Base-by-base conservation (phyloP, 1,140 invertebrate species). In the Drosophila tristis region DNA sequence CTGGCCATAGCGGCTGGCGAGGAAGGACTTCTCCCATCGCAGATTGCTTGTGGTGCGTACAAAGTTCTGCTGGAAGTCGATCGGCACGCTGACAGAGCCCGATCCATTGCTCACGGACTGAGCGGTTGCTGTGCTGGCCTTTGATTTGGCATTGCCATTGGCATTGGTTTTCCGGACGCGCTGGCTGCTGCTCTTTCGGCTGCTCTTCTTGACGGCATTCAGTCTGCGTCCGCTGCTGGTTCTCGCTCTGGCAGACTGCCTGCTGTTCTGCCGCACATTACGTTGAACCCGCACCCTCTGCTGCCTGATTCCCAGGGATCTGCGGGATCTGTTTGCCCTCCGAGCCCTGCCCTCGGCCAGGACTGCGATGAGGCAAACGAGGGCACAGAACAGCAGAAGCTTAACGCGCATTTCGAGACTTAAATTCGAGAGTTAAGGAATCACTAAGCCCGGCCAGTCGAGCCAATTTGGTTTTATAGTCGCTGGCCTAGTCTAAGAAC, bases 51-150 rank as follows among this genome's bases (percentile, higher is more conserved):
- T 76, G 39, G 72, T 75, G 5, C 72, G 62, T 2, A 59, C 62
- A 23, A 76, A 76, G 49, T 61, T 61, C 39, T 49, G 35, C 13
- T 64, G 29, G 43, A 76, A 76, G 9, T 76, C 56, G 8, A 76
- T 20, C 8, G 72, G 72, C 4, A 76, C 7, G 1, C 13, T 6
- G 8, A 35, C 25, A 16, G 7, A 53, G 3, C 39, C 74, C 0
- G 70, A 23, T n/a, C 31, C 29, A 29, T 20, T 57, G 2, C 16
- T 74, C 0, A 3, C 15, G 9, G 31, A 16, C 11, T 39, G 4
- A 13, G 35, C 2, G 35, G 31, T 23, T 11, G 16, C 5, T 39
- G 13, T 29, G 5, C 5, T 42, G 26, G 53, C 15, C 35, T 35
- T 55, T 16, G 44, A 20, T 13, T 26, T 42, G 1, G 11, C 42